Evolutionary conservation across 2,113 vertebrate species (phyloP).

Genomic region (Panthera tigris): DNA sequence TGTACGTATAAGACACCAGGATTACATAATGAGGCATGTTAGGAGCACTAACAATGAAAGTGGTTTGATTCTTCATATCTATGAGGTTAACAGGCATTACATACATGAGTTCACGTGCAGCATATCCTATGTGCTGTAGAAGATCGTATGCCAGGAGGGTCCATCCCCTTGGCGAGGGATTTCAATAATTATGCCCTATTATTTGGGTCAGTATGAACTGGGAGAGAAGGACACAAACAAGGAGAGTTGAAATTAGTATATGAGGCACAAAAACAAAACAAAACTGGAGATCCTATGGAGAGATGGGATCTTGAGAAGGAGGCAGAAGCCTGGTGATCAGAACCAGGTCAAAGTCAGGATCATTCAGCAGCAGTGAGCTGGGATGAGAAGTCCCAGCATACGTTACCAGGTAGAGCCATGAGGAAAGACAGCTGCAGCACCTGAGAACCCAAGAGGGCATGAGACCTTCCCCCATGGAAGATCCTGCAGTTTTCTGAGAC

Average conservation of each 20-base stretch:
- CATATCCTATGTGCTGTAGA: neutral
- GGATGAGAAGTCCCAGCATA: neutral
- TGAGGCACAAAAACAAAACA: constrained; percentile 16
- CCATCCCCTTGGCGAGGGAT: neutral
- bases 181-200: neutral
- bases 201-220: neutral
- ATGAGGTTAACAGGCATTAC: neutral
- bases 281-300: neutral
- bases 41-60: neutral
- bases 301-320: neutral
- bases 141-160: neutral
- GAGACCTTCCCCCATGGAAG: neutral
- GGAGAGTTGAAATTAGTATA: neutral
- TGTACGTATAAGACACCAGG: neutral
- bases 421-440: neutral
- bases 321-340: neutral
- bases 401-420: neutral
- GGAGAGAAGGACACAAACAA: neutral
- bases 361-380: neutral
- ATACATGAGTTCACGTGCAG: neutral
- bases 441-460: neutral
- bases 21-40: neutral
- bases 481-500: neutral
- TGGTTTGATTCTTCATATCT: neutral
- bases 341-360: neutral